phyloP scores from a whole-genome alignment of 2,113 vertebrate genomes.

The Notarius lentiginosus region DNA sequence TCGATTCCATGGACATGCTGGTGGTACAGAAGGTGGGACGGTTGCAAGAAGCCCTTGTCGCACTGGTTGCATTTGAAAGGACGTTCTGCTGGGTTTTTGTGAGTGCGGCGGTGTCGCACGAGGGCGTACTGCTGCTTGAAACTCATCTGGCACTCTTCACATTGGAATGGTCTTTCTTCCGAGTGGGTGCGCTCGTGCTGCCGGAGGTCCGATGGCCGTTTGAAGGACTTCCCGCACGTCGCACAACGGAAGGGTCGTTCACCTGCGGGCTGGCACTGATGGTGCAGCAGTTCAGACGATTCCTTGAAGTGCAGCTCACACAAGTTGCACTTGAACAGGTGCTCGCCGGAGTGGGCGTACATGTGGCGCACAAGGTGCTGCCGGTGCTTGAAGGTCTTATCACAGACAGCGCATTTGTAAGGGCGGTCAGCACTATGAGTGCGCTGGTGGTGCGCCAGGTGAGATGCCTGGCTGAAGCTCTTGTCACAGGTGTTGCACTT shows the following conservation, averaged over 20 bases:
- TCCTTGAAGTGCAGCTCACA: conserved; percentile 96
- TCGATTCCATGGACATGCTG: conserved; percentile 93
- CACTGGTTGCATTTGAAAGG: conserved; percentile 91
- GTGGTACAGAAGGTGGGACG: conserved; percentile 90
- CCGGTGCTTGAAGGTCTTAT: conserved; percentile 97
- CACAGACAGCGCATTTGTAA: conserved; percentile 92
- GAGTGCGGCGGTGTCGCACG: conserved; percentile 90
- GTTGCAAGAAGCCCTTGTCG: conserved; percentile 92
- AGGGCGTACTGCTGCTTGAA: conserved; percentile 96
- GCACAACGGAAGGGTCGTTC: conserved; percentile 90
- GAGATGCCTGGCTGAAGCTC: conserved; percentile 96
- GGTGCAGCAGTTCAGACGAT: conserved; percentile 91
- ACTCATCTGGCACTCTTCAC: conserved; percentile 96
- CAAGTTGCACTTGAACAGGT: conserved; percentile 93
- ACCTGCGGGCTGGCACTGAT: conserved; percentile 88
- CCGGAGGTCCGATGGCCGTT: conserved; percentile 88
- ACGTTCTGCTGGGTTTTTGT: conserved; percentile 79
- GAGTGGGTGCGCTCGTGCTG: conserved; percentile 96
- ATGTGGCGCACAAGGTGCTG: conserved; percentile 96
- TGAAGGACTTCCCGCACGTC: conserved; percentile 91
- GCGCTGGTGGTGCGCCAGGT: conserved; percentile 94
- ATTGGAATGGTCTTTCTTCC: conserved; percentile 92
- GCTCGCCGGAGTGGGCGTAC: conserved; percentile 92
- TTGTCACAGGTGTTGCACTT: conserved; percentile 94
- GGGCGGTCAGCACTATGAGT: conserved; percentile 94